These are phyloP conservation scores for Camelus bactrianus DNA, from an alignment of 2,113 vertebrate genomes.

Conservation along the genomic window DNA sequence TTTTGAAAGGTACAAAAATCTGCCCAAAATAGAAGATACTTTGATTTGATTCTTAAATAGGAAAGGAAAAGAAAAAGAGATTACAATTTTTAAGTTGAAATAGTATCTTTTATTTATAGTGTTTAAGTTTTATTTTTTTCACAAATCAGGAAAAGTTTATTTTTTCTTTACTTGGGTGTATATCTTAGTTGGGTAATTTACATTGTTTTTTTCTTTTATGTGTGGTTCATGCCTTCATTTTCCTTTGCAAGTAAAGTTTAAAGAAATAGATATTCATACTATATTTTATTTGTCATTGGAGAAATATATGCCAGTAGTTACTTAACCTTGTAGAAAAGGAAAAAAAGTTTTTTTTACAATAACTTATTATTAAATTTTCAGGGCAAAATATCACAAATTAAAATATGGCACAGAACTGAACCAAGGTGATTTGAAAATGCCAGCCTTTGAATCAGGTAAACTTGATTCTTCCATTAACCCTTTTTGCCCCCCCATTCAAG, in stretches of 20 bases:
- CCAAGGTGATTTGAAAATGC: conserved; percentile 99
- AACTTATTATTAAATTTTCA: conserved; percentile 85
- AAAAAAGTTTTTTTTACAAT: background rate
- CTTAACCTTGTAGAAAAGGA: conserved; percentile 17
- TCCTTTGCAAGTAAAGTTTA: conserved; percentile 52
- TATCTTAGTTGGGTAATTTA: conserved; percentile 22
- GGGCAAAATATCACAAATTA: conserved; percentile 99
- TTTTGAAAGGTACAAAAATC: conserved; percentile 35
- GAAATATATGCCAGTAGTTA: conserved; percentile 26
- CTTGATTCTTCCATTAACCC: background rate
- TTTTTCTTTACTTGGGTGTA: background rate
- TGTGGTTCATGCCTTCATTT: background rate
- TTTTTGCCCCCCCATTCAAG: background rate
- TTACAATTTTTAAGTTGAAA: conserved; percentile 42
- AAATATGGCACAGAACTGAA: conserved; percentile 99
- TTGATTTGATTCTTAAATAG: background rate
- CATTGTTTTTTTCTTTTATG: background rate
- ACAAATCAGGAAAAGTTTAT: background rate
- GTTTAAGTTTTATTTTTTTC: background rate
- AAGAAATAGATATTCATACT: background rate
- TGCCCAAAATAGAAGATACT: conserved; percentile 33
- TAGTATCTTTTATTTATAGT: background rate
- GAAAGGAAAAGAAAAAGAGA: conserved; percentile 2
- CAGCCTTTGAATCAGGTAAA: conserved; percentile 97
- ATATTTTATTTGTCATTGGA: conserved; percentile 39